Evolutionary conservation across 1,140 invertebrate genomes (phyloP), one percentile per base, ranked within the genome.

Genomic region (Orchesella cincta): DNA sequence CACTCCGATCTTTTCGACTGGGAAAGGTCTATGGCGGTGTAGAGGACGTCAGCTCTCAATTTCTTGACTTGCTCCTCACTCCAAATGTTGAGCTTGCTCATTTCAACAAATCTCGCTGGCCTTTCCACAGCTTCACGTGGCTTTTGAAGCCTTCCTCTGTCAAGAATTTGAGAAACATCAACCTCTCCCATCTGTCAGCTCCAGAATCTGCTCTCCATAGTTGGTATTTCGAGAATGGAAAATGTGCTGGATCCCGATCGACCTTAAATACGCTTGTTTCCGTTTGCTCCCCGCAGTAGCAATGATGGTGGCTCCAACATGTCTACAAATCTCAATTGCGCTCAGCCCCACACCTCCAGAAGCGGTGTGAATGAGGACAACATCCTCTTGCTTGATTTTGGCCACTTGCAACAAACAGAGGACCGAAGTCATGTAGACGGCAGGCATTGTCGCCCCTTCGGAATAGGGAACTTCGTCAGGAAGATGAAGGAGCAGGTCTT

Each of bases 211-310:
- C 12, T 57, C 54, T 8, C 14, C 14, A 26, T 57, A 57, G 5
- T n/a, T 23, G 5, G 54, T 57, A 57, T 57, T 57, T 26, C 54
- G 12, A 23, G 54, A 57, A 57, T 57, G 54, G 54, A 57, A 57
- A n/a, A 57, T 23, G 23, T 57, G 54, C 14, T 14, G 54, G 23
- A 57, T 26, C 14, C 54, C 54, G 3, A 57, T 14, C 14, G 14
- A n/a, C 8, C 23, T 3, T 5, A 57, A 26, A 57, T n/a, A 57
- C n/a, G n/a, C n/a, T n/a, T n/a, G n/a, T n/a, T n/a, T n/a, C n/a
- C 54, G 12, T 26, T 57, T 23, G 54, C 23, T 57, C 3, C 54
- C 54, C 23, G 54, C 54, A 12, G 54, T 57, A 18, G 54, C 14
- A 26, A 57, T 57, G 8, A 57, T 57, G 12, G 8, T 57, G n/a